Evolutionary conservation across 2,113 vertebrate genomes (phyloP), one percentile per base, ranked within the genome.

Genomic region (Centropristis striata): DNA sequence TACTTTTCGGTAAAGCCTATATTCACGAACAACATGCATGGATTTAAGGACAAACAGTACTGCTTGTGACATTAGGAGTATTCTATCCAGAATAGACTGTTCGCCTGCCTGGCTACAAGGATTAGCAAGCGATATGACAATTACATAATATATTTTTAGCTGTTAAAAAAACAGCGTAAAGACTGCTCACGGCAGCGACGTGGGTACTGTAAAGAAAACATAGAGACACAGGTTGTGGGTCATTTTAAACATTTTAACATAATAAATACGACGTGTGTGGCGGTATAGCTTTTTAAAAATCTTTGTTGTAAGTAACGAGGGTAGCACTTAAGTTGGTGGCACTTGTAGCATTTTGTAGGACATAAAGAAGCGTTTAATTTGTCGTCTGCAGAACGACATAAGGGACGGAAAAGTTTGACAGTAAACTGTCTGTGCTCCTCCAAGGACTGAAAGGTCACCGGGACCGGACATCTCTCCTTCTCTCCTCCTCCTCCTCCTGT

Each of bases 381-480:
- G 36, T 65, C 16, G 28, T 7, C 5, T 20, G 0, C 64, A 0
- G 16, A 16, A 4, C 21, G 12, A 57, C 28, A 23, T 1, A 60
- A 44, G 63, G 20, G 37, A 42, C 28, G 2, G 25, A 7, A 36
- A 73, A 78, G 69, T 20, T 44, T 46, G 68, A 61, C 55, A 9
- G 68, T 28, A 44, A 49, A 49, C 58, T 13, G 42, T 25, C 41
- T 13, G 51, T 3, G 50, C 20, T 64, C 36, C 64, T 47, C 66
- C 7, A 7, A 50, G 76, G 73, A 74, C 88, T 65, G 58, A 81
- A 44, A 87, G 84, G 91, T 92, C 90, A 89, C 53, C 67, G 37
- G 67, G 84, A 88, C 71, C 64, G 82, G 80, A 63, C 84, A 66
- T 58, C 58, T 28, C 64, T 27, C 15, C 63, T 41, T 60, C 86